Evolutionary conservation across 2,113 vertebrate genomes (phyloP).

Genomic region (Urocolius indicus): DNA sequence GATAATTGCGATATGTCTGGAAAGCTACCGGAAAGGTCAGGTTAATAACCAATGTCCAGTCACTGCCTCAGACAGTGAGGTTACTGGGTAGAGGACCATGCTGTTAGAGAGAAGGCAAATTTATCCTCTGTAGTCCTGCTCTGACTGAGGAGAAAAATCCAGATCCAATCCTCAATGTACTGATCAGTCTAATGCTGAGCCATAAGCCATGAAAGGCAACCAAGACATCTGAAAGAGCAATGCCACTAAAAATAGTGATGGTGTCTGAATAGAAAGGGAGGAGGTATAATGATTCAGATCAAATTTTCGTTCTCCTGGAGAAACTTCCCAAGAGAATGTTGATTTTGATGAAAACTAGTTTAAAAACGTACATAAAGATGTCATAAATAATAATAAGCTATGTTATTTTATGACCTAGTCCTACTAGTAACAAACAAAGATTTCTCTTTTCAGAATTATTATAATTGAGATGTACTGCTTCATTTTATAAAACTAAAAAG

Average conservation of each 20-base stretch:
- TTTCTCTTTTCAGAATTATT: not conserved
- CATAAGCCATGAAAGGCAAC: not conserved
- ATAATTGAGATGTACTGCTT: not conserved
- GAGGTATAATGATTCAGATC: not conserved
- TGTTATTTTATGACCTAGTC: not conserved
- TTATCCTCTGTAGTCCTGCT: not conserved
- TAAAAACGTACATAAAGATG: not conserved
- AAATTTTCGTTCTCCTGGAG: not conserved
- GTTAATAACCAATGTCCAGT: not conserved
- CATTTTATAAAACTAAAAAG: not conserved
- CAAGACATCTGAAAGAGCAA: not conserved
- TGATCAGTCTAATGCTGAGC: not conserved
- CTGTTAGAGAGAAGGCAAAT: not conserved
- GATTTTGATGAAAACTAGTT: not conserved
- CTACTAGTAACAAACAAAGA: not conserved
- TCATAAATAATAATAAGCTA: not conserved
- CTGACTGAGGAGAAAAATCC: not conserved
- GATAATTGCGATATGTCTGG: not conserved
- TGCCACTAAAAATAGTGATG: not conserved
- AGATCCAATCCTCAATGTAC: not conserved
- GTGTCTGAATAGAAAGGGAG: not conserved
- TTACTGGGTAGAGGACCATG: not conserved
- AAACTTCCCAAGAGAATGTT: not conserved
- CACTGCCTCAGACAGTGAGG: not conserved
- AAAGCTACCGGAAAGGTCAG: not conserved